Base-by-base conservation (phyloP, 2,113 vertebrate genomes). In the Hymenochirus boettgeri region DNA sequence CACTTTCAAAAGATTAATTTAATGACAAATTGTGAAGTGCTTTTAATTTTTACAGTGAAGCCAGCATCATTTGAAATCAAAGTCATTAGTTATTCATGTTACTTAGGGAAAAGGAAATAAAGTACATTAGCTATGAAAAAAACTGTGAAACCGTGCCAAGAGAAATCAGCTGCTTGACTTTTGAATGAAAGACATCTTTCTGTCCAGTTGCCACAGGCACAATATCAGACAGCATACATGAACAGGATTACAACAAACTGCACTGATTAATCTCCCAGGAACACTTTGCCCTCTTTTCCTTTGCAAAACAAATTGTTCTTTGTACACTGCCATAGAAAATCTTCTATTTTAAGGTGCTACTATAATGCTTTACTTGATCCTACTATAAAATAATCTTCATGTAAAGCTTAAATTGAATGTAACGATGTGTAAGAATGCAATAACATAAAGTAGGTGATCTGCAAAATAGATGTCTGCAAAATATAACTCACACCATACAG, bases 171-270 rank as follows among this genome's bases (percentile, higher is more conserved):
- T 42, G 7, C 39, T 42, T 42, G 39, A 42, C 39, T n/a, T n/a
- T n/a, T 42, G 39, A 17, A 42, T n/a, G 11, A 35, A 35, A 35
- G 33, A 35, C 33, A 3, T 35, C 33, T 35, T 13, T 42, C 13
- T 42, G 39, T 42, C 39, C 39, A 42, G 13, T 42, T 42, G 39
- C 39, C 39, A 42, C 17, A 42, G 39, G 39, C 39, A 42, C 13
- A 42, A n/a, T 42, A n/a, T 42, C 39, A 42, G 39, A 42, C 17
- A 42, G 39, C 11, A 42, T 42, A 42, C 39, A 42, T 42, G 39
- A 42, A 42, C 39, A 42, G 39, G 39, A 42, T 42, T 42, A 42
- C 5, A 42, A 42, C 17, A 42, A 13, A 42, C 39, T 42, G 39
- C 17, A 42, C 13, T 1, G 39, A 42, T 42, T 42, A n/a, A 42